Conservation (phyloP, 2,113 vertebrate species). For the Plectropomus leopardus region DNA sequence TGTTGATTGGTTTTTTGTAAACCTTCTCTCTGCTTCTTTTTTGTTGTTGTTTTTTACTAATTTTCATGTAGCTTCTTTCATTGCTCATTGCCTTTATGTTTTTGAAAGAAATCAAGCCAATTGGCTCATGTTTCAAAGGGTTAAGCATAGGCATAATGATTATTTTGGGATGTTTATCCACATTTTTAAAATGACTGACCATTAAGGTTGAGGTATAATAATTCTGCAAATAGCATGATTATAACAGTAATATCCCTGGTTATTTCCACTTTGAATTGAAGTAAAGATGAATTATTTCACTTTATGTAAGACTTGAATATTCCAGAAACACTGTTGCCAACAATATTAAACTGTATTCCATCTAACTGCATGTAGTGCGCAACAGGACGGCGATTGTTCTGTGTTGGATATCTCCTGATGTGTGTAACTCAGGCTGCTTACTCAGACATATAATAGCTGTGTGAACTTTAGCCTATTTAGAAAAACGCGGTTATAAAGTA, state of each 20-base stretch:
- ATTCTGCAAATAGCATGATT: too few relatives aligned
- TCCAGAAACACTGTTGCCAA: not conserved
- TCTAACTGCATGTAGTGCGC: not conserved
- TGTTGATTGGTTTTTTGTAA: too few relatives aligned
- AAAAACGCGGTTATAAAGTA: slow-evolving; percentile 30
- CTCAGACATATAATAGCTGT: slow-evolving; percentile 5
- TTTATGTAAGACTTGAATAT: not conserved
- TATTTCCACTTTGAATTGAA: not conserved
- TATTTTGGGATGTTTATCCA: too few relatives aligned
- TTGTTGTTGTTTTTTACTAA: too few relatives aligned
- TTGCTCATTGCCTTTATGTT: too few relatives aligned
- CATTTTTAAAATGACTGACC: too few relatives aligned
- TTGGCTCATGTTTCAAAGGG: too few relatives aligned
- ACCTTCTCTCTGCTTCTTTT: too few relatives aligned
- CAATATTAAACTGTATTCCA: not conserved
- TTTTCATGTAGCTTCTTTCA: too few relatives aligned
- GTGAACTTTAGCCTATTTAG: slow-evolving; percentile 74
- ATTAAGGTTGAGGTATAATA: too few relatives aligned
- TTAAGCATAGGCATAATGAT: not conserved
- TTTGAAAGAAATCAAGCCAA: too few relatives aligned
- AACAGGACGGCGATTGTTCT: not conserved
- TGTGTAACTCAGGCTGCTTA: slow-evolving; percentile 20
- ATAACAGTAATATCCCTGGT: not conserved
- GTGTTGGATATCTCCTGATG: slow-evolving; percentile 21
- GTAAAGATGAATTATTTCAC: not conserved